Percentiles rank a stretch among this genome's conserved stretches.
Evolutionary conservation across 2,113 vertebrate species (phyloP).

Genomic region (Suricata suricatta): DNA sequence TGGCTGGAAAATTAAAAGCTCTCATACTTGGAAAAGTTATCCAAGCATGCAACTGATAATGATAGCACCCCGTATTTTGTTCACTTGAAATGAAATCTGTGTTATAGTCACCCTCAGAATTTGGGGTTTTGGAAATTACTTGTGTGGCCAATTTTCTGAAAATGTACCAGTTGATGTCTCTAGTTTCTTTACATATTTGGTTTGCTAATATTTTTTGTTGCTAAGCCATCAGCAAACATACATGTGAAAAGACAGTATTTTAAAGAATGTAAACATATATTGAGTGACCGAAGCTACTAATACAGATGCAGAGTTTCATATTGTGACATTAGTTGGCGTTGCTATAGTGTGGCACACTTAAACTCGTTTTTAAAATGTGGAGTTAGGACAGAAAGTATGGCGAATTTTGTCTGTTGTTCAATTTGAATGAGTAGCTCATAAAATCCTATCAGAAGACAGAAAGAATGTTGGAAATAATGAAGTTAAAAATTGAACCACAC

Average conservation of each 20-base stretch:
- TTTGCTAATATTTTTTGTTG: not conserved
- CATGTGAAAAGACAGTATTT: not conserved
- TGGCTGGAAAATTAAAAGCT: constrained; percentile 5
- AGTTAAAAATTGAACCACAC: not conserved
- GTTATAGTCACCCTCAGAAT: not conserved
- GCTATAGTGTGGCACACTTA: not conserved
- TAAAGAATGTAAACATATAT: not conserved
- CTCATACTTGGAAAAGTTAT: constrained; percentile 1
- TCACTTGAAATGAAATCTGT: not conserved
- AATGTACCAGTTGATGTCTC: not conserved
- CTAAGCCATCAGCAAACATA: not conserved
- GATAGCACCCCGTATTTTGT: not conserved
- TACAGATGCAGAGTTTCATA: not conserved
- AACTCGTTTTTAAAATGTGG: not conserved
- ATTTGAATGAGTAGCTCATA: constrained; percentile 8
- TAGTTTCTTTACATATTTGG: not conserved
- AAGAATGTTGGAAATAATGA: constrained; percentile 23
- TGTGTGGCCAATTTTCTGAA: not conserved
- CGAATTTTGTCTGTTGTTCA: constrained; percentile 6
- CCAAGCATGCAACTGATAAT: not conserved
- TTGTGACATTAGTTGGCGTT: not conserved
- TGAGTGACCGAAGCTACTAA: not conserved
- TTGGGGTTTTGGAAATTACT: constrained; percentile 13
- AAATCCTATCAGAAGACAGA: constrained; percentile 14
- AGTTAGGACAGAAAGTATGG: not conserved